Base-by-base conservation (phyloP, 2,797 vertebrate genomes). In the Aulostomus chinensis region DNA sequence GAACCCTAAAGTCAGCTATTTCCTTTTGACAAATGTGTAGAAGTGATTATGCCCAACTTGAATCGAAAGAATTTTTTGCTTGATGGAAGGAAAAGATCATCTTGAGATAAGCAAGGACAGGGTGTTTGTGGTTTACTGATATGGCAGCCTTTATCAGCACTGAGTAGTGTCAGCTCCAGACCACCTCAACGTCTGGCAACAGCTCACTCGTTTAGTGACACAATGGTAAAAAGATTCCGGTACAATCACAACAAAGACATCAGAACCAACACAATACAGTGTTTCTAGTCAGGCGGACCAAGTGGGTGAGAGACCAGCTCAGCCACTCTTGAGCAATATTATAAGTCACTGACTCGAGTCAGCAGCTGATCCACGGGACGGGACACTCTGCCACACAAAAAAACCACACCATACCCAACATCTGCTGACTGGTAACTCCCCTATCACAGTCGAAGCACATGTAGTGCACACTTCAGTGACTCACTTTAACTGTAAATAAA, bases 381-480 rank as follows among this genome's bases (percentile, higher is more conserved):
- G 21, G 21, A 22, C 29, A 26, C 32, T 46, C 45, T 5, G 20
- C 38, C 8, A 5, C 32, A 22, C 25, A 42, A 47, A 51, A 50
- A 77, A 61, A 49, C 63, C 60, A 38, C 25, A 38, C 49, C 65
- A 78, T 70, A 65, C 52, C 41, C 38, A 49, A 43, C 61, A 65
- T 38, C 54, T 80, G 74, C 61, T 74, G 70, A 77, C 58, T 50
- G 43, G 20, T 12, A 26, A 48, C 26, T 13, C 51, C 11, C 26
- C 45, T 14, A 32, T 42, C 52, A 39, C 49, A 68, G 17, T 50
- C 34, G 18, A 61, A 56, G 48, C 31, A 56, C 30, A 36, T 7
- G 15, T 25, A 20, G 12, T 0, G 3, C 28, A 68, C 40, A 56
- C 21, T 57, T 71, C 21, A 59, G 18, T 42, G 38, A 69, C 47